These are phyloP conservation scores for Acleris sparsana DNA, from an alignment of 2,888 invertebrate genomes.

Conservation along the genomic window DNA sequence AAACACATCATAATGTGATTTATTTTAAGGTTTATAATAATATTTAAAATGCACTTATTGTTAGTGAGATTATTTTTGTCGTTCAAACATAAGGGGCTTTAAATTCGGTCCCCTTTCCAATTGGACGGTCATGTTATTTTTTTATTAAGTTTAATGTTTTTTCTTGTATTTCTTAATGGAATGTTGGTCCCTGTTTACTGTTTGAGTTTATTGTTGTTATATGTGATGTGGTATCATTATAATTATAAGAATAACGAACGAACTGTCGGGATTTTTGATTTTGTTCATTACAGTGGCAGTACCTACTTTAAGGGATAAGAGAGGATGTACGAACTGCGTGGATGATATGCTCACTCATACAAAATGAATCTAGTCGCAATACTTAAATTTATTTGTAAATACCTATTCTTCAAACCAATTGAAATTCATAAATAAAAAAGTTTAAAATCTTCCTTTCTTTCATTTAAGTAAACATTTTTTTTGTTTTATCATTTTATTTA, in stretches of 20 bases:
- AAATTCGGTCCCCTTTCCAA: background rate
- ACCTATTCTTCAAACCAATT: constrained; percentile 46
- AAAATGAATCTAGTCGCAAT: constrained; percentile 70
- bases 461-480: constrained; percentile 37
- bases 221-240: constrained; percentile 61
- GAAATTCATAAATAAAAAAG: constrained; percentile 41
- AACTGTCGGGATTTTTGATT: constrained; percentile 48
- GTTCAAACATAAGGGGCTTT: background rate
- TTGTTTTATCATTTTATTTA: constrained; percentile 55
- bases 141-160: constrained; percentile 33
- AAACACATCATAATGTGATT: constrained; percentile 35
- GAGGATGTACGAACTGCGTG: constrained; percentile 55
- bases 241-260: constrained; percentile 57
- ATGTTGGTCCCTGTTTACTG: constrained; percentile 53
- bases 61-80: constrained; percentile 21
- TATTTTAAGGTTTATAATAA: constrained; percentile 30
- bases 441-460: constrained; percentile 20
- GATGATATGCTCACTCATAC: constrained; percentile 59
- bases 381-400: constrained; percentile 45
- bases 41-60: constrained; percentile 16
- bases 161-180: constrained; percentile 48
- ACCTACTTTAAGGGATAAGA: constrained; percentile 48
- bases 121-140: constrained; percentile 16
- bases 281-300: constrained; percentile 45
- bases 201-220: constrained; percentile 41